Base-by-base conservation (phyloP, 2,888 invertebrate genomes). In the Ecliptopera silaceata region DNA sequence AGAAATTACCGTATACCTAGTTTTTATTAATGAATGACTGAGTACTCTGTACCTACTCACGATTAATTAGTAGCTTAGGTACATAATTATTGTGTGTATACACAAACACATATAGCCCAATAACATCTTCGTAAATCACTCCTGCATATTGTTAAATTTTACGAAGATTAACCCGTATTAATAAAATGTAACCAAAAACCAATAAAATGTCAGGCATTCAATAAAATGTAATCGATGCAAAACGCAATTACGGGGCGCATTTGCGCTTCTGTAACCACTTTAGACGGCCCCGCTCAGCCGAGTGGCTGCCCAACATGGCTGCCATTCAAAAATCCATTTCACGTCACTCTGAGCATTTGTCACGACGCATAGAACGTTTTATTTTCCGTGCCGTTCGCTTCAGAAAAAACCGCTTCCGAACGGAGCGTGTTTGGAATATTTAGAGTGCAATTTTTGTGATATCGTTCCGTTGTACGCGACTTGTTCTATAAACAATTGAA, bases 341-440 rank as follows among this genome's bases (percentile, higher is more conserved):
- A 84, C 88, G 88, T 88, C 86, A 86, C 86, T 88, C 82, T 86
- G 81, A 77, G 76, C 86, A 84, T 82, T 84, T 75, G 77, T 75
- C 80, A 74, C 76, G 77, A 59, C 68, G 68, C 72, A 70, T 45
- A 54, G 41, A 41, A 41, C 53, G 53, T 36, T 47, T 48, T 60
- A 56, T 65, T 65, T 58, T 59, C 54, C 51, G 45, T 55, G 59
- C 12, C 34, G 51, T 31, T 56, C 51, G 46, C 45, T 58, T 55
- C 47, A 47, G 56, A 54, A 61, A 59, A 60, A 54, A 36, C 36
- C n/a, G 17, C 43, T 60, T 52, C 59, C 47, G 48, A 36, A 56
- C 54, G n/a, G 13, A 8, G 29, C 59, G 54, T 54, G 64, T 22
- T 57, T 39, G 11, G 52, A 53, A 62, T 63, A 34, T 42, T 44